Evolutionary conservation across 2,888 invertebrate genomes (phyloP).

Genomic region (Drosophila cracens): DNA sequence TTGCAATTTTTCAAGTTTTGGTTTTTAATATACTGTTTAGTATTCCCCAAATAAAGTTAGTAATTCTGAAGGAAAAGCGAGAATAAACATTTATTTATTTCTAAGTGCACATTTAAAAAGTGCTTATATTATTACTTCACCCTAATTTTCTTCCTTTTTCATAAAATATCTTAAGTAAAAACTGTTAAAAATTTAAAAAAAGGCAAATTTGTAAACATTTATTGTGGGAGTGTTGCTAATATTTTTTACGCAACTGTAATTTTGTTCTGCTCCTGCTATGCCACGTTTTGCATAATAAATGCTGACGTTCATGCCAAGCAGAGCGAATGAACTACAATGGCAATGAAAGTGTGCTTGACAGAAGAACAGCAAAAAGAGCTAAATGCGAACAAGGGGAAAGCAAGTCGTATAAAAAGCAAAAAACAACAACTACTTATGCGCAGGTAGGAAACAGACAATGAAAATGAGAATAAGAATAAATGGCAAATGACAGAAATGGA

Average conservation of each 20-base stretch:
- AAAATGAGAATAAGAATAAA: conserved; percentile 57
- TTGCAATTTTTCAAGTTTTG: background rate
- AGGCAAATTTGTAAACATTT: background rate
- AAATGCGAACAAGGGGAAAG: conserved; percentile 15
- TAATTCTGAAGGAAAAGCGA: background rate
- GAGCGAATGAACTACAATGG: conserved; percentile 38
- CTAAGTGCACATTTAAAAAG: too few species aligned
- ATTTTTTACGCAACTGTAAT: background rate
- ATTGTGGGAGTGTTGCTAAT: background rate
- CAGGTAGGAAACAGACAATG: conserved; percentile 39
- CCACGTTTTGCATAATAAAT: conserved; percentile 76
- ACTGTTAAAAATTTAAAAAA: background rate
- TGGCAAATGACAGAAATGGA: conserved; percentile 69
- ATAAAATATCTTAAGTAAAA: too few species aligned
- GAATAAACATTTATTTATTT: background rate
- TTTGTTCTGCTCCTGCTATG: conserved; percentile 58
- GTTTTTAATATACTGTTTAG: background rate
- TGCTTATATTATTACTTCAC: too few species aligned
- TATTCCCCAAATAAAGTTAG: background rate
- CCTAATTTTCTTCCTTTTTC: background rate
- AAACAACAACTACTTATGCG: conserved; percentile 65
- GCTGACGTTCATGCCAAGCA: conserved; percentile 51
- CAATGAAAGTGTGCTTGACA: conserved; percentile 41
- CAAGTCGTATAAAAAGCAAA: conserved; percentile 59
- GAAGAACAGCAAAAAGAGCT: conserved; percentile 12